Conservation (phyloP, 2,888 invertebrate genomes). For the Mantis religiosa region DNA sequence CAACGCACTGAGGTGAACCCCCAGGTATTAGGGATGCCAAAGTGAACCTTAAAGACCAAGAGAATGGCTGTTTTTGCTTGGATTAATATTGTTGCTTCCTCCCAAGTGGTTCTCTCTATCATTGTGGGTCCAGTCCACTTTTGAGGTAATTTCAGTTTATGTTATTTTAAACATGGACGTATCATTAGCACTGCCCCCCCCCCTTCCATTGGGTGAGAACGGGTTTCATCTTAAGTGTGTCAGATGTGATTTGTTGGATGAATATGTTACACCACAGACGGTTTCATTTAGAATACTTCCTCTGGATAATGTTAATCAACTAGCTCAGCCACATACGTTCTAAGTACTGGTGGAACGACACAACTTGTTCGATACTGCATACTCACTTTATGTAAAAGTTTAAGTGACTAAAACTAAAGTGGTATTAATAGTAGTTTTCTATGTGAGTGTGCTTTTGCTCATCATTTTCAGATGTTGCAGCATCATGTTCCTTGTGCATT, state of each 20-base stretch:
- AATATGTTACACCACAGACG: background rate
- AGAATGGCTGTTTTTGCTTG: background rate
- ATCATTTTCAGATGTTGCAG: too few relatives aligned
- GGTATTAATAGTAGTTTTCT: too few relatives aligned
- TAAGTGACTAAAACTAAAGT: too few relatives aligned
- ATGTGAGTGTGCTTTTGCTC: too few relatives aligned
- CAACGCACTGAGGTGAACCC: slow-evolving; percentile 12
- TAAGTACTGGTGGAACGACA: too few relatives aligned
- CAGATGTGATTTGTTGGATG: background rate
- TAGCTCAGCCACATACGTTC: too few relatives aligned
- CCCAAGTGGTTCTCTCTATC: slow-evolving; percentile 9
- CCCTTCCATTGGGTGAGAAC: background rate
- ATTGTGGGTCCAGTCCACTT: slow-evolving; percentile 14
- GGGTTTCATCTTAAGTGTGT: background rate
- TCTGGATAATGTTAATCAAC: too few relatives aligned
- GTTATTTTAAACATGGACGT: background rate
- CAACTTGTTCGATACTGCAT: too few relatives aligned
- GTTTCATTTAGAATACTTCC: too few relatives aligned
- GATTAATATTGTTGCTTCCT: slow-evolving; percentile 7
- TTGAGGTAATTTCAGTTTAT: slow-evolving; percentile 1
- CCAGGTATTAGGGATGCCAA: slow-evolving; percentile 11
- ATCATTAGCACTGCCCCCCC: background rate
- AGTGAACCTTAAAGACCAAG: slow-evolving; percentile 15
- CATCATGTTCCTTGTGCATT: too few relatives aligned
- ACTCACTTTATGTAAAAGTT: too few relatives aligned